Base-by-base conservation (phyloP, 1,140 invertebrate genomes). In the Sarcophaga peregrina region DNA sequence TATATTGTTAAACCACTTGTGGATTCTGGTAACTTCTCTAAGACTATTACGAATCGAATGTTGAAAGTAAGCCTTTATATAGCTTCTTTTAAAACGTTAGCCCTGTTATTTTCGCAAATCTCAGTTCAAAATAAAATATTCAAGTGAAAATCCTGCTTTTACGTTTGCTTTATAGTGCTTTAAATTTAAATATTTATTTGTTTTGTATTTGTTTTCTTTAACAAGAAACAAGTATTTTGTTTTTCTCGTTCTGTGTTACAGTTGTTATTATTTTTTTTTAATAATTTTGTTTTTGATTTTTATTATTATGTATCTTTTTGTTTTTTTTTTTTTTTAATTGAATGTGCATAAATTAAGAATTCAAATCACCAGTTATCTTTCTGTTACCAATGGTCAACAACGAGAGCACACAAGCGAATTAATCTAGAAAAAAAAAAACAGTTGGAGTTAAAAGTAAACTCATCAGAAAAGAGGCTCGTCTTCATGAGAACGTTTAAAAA, bases 201-300 rank as follows among this genome's bases (percentile, higher is more conserved):
- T 78, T 76, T 76, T 48, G 15, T 52, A 50, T 78, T 72, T 25
- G 62, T 62, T 76, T 76, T 76, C n/a, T 76, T 48, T 76, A n/a
- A n/a, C 5, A 15, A 58, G 82, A 86, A 89, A 89, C 88, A 87
- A 87, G 88, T 89, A 89, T 89, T 88, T 88, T 89, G 88, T 89
- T 89, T 89, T 86, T 89, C 84, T 83, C 17, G 84, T 83, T 83
- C 74, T 83, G 84, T 84, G 84, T 84, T 83, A 83, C 84, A 85
- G 85, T 80, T 87, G 84, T 83, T 68, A 37, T 80, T n/a, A n/a
- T n/a, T n/a, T 82, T 50, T 82, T 80, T 80, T 82, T 85, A 74
- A 82, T 83, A 11, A 82, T 84, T 17, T 82, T 82, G 47, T 76
- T 82, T 83, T 50, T 25, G 47, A 17, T 78, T 50, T 78, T 37